Base-by-base conservation (phyloP, 2,113 vertebrate species). In the Narcine bancroftii region DNA sequence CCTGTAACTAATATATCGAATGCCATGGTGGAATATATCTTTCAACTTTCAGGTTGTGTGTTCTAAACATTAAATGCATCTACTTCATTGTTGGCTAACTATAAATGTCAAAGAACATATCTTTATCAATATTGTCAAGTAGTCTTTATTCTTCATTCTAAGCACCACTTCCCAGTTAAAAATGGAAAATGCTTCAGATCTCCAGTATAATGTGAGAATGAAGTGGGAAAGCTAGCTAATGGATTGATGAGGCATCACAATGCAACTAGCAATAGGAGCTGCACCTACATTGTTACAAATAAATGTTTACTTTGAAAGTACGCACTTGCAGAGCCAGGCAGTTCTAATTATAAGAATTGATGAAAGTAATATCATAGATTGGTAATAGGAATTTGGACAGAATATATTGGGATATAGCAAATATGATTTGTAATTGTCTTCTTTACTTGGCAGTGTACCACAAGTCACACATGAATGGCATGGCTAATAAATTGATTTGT, bases 401-500 rank as follows among this genome's bases (percentile, higher is more conserved):
- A 21, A 39, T 9, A 6, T 65, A 65, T 45, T 89, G 21, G 6
- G 63, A 60, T 92, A 21, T 93, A 53, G 36, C 92, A 56, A 93
- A 47, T 75, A 13, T 92, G 50, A 76, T 77, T 33, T 11, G n/a
- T 93, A 53, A 50, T 42, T n/a, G 33, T 15, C 11, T 50, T 56
- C 39, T 10, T 21, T 60, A 9, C n/a, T n/a, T 36, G 92, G 3
- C 73, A 97, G 96, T 95, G 24, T 95, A 93, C 93, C 96, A 95
- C 95, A 95, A 94, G 56, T 93, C 95, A 42, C 93, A 92, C 10
- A 94, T 94, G 21, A 95, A 94, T 93, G 95, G 95, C 92, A 93
- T 95, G 92, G 92, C 96, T 92, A 96, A 92, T 94, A 95, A 92
- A 92, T 96, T 96, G 93, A 93, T 98, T 73, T 98, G 98, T 92